A percentile compares a stretch with the other conserved stretches of the same genome.
Evolutionary conservation across 2,113 vertebrate species (phyloP).

Genomic region (Proteles cristata): DNA sequence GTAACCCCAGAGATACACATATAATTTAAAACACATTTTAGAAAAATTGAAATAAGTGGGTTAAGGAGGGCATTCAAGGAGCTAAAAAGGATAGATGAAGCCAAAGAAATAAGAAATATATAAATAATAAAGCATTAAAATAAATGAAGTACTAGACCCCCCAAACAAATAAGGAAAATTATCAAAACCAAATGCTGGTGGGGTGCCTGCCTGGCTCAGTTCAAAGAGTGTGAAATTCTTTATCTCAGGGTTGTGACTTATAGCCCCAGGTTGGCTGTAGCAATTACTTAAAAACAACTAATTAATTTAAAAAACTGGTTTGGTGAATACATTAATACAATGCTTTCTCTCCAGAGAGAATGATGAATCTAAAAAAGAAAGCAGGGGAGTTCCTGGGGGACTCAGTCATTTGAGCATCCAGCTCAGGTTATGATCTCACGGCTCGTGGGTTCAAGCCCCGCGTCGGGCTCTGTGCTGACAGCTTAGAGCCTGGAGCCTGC

Average conservation of each 20-base stretch:
- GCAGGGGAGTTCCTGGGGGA: no score
- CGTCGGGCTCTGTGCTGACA: no score
- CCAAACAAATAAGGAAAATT: neutral
- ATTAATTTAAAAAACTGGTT: neutral
- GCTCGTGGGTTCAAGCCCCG: no score
- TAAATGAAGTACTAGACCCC: neutral
- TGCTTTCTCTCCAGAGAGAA: neutral
- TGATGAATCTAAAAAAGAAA: neutral
- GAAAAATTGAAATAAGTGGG: neutral
- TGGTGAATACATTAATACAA: neutral
- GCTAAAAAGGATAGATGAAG: neutral
- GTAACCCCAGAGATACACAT: no score
- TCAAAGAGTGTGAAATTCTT: no score
- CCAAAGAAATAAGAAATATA: neutral
- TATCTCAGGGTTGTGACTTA: no score
- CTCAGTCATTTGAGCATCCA: no score
- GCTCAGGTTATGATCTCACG: no score
- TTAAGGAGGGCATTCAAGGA: neutral
- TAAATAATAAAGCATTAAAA: neutral
- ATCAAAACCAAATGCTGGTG: neutral
- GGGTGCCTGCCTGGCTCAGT: no score
- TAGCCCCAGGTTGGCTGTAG: no score
- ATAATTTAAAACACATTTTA: neutral
- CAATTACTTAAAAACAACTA: no score
- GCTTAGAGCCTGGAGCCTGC: no score